These are phyloP conservation scores for Arctopsyche grandis DNA, from an alignment of 1,140 invertebrate species.

Conservation along the genomic window DNA sequence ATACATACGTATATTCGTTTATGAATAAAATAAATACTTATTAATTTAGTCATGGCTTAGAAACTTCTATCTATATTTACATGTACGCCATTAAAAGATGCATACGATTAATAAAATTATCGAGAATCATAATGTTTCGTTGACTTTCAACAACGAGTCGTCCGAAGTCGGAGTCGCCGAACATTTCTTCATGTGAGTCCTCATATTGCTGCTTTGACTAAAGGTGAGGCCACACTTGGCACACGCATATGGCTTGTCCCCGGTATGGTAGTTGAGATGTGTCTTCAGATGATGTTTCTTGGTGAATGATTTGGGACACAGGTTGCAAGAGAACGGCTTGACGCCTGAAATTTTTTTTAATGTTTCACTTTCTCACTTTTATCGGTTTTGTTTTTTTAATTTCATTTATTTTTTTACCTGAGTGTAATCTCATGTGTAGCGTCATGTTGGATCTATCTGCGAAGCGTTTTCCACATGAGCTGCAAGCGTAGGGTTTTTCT, in stretches of 20 bases:
- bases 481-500: constrained; percentile 79
- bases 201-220: constrained; percentile 83
- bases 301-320: constrained; percentile 88
- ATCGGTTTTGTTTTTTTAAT: background rate
- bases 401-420: constrained; percentile 61
- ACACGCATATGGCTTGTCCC: constrained; percentile 80
- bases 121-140: no score
- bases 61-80: no score
- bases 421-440: constrained; percentile 79
- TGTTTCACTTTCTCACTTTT: background rate
- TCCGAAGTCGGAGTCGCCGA: background rate
- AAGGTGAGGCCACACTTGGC: constrained; percentile 77
- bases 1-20: no score
- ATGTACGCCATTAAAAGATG: no score
- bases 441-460: constrained; percentile 87
- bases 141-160: background rate
- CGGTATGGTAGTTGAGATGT: constrained; percentile 84
- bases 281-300: constrained; percentile 87
- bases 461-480: constrained; percentile 77
- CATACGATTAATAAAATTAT: no score
- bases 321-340: constrained; percentile 86
- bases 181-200: constrained; percentile 81
- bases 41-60: no score
- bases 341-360: constrained; percentile 73
- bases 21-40: no score